Evolutionary conservation across 2,113 vertebrate genomes (phyloP).

Genomic region (Saguinus midas): DNA sequence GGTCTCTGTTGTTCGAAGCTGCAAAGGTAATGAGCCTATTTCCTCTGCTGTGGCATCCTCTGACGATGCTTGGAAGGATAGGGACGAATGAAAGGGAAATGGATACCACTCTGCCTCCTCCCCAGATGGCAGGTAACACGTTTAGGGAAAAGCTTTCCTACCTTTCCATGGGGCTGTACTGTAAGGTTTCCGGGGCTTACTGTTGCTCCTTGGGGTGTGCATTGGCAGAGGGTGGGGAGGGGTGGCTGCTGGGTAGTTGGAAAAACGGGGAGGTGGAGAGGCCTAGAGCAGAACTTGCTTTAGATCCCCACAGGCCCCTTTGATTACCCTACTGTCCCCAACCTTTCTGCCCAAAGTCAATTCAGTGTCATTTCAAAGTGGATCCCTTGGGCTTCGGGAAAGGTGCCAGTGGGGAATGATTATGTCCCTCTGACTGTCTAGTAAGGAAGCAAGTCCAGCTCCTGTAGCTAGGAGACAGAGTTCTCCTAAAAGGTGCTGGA

Average conservation of each 20-base stretch:
- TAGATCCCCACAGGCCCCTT: not conserved
- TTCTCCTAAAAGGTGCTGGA: not conserved
- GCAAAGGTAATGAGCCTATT: not conserved
- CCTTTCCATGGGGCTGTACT: not conserved
- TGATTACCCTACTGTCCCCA: not conserved
- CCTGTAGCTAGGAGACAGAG: not conserved
- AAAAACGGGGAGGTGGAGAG: not conserved
- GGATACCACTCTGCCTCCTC: not conserved
- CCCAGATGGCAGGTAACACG: not conserved
- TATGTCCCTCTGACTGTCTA: not conserved
- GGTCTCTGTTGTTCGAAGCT: not conserved
- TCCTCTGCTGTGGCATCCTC: not conserved
- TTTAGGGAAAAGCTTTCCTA: not conserved
- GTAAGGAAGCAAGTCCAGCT: not conserved
- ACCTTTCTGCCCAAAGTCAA: not conserved
- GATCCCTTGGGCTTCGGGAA: not conserved
- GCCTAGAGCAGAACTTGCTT: not conserved
- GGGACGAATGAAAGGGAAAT: not conserved
- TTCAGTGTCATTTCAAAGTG: not conserved
- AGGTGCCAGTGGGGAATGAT: not conserved
- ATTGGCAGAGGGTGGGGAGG: no score
- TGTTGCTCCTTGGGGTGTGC: not conserved
- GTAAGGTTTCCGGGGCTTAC: not conserved
- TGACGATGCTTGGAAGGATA: not conserved
- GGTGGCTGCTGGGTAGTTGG: not conserved